phyloP scores from a whole-genome alignment of 2,888 invertebrate genomes.

The Acrobasis consociella region DNA sequence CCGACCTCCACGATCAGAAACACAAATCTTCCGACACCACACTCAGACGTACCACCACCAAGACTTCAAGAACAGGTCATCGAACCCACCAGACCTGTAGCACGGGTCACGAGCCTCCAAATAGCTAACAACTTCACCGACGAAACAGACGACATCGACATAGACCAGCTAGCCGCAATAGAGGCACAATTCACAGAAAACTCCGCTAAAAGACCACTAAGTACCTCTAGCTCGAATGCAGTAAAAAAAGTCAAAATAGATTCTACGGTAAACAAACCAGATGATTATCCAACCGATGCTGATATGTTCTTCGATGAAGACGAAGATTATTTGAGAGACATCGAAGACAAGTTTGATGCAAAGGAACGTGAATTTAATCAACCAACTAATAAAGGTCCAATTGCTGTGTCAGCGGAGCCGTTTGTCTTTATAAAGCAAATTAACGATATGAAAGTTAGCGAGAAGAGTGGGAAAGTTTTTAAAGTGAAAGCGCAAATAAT shows the following conservation, averaged over 20 bases:
- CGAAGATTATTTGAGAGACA: constrained; percentile 61
- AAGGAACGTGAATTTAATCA: constrained; percentile 32
- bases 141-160: constrained; percentile 57
- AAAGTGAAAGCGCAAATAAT: constrained; percentile 83
- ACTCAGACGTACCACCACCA: constrained; percentile 47
- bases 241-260: constrained; percentile 61
- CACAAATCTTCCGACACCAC: constrained; percentile 50
- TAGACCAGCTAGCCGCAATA: constrained; percentile 62
- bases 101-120: constrained; percentile 51
- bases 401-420: constrained; percentile 53
- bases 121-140: constrained; percentile 52
- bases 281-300: constrained; percentile 59
- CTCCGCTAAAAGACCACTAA: constrained; percentile 48
- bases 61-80: constrained; percentile 21
- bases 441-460: constrained; percentile 51
- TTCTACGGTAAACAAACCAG: constrained; percentile 36
- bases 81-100: constrained; percentile 39
- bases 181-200: constrained; percentile 56
- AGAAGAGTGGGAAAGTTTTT: constrained; percentile 67
- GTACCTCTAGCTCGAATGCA: constrained; percentile 42
- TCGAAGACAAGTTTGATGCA: constrained; percentile 59
- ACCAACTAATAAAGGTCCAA: constrained; percentile 36
- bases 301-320: constrained; percentile 60
- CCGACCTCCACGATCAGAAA: constrained; percentile 47
- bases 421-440: constrained; percentile 75